Percentiles rank a stretch among this genome's conserved stretches.
phyloP scores from a whole-genome alignment of 2,113 vertebrate genomes.

The Piaya cayana region DNA sequence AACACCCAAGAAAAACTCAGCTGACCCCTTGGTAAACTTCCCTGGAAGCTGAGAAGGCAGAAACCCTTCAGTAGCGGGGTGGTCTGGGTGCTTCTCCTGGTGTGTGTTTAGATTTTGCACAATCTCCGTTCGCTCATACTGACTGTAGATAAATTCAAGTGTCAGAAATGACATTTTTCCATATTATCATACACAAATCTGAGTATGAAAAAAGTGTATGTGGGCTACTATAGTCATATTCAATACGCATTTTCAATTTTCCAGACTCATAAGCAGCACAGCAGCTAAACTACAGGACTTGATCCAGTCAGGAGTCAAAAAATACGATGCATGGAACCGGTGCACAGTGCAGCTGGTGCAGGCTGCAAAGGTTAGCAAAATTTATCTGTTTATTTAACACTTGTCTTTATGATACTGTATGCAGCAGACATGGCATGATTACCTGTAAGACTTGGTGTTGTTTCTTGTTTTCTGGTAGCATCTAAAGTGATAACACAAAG shows the following conservation, averaged over 20 bases:
- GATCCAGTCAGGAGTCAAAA: constrained; percentile 61
- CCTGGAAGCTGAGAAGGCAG: not conserved
- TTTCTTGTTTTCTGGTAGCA: not conserved
- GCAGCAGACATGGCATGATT: not conserved
- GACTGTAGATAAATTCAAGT: not conserved
- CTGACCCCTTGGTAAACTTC: not conserved
- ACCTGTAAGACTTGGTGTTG: not conserved
- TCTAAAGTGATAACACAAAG: not conserved
- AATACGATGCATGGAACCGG: constrained; percentile 73
- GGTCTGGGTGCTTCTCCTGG: not conserved
- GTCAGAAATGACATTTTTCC: not conserved
- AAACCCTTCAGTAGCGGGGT: not conserved
- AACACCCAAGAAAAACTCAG: not conserved
- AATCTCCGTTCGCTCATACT: not conserved
- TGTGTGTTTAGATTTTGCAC: not conserved
- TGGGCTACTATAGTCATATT: not conserved
- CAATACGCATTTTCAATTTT: not conserved
- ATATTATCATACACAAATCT: not conserved
- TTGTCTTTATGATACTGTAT: not conserved
- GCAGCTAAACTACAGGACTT: constrained; percentile 65
- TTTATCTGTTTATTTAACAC: not conserved
- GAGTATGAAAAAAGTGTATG: not conserved
- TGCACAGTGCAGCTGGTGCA: constrained; percentile 70
- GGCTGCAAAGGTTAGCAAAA: constrained; percentile 73
- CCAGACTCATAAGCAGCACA: constrained; percentile 66